Conservation (phyloP, 2,113 vertebrate species). For the Centropus unirufus region DNA sequence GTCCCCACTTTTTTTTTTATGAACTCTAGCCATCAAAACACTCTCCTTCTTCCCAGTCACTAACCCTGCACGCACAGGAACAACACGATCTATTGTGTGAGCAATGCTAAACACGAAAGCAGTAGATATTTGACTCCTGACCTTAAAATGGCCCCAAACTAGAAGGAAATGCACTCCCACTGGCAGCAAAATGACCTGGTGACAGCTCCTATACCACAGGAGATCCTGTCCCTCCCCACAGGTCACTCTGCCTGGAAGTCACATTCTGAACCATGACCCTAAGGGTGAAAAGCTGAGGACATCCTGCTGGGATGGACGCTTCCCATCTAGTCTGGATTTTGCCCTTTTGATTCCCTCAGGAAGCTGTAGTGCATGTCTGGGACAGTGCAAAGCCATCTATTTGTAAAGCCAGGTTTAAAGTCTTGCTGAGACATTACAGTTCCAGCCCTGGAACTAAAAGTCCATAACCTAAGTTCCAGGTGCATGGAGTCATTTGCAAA, state of each 20-base stretch:
- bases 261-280: slow-evolving; percentile 67
- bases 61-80: slow-evolving; percentile 29
- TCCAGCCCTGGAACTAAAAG: slow-evolving; percentile 54
- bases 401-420: slow-evolving; percentile 61
- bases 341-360: slow-evolving; percentile 66
- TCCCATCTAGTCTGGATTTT: slow-evolving; percentile 67
- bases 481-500: slow-evolving; percentile 27
- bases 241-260: slow-evolving; percentile 57
- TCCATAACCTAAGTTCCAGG: slow-evolving; percentile 61
- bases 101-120: slow-evolving; percentile 51
- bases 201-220: slow-evolving; percentile 69
- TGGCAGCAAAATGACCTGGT: slow-evolving; percentile 72
- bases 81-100: slow-evolving; percentile 64
- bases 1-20: neutral
- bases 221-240: slow-evolving; percentile 67
- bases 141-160: slow-evolving; percentile 57
- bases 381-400: slow-evolving; percentile 5
- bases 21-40: neutral
- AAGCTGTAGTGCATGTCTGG: slow-evolving; percentile 45
- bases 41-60: neutral
- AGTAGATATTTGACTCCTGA: slow-evolving; percentile 71
- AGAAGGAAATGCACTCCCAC: slow-evolving; percentile 64
- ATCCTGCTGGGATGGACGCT: slow-evolving; percentile 65
- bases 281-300: slow-evolving; percentile 42
- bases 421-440: slow-evolving; percentile 59